Evolutionary conservation across 2,888 invertebrate species (phyloP).

Genomic region (Elysia crispata): DNA sequence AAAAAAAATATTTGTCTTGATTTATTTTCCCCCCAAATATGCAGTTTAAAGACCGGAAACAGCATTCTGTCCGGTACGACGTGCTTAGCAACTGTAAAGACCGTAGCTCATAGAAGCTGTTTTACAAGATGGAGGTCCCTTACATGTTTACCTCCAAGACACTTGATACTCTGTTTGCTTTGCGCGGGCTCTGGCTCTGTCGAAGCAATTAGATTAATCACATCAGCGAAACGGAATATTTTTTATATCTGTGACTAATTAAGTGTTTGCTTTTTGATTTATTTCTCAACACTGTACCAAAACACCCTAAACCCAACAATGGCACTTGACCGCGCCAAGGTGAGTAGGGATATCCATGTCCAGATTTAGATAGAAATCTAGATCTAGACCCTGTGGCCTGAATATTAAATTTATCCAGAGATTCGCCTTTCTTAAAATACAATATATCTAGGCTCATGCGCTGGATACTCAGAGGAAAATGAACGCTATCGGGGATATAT

Average conservation of each 20-base stretch:
- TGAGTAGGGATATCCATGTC: slow-evolving; percentile 50
- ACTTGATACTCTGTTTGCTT: slow-evolving; percentile 1
- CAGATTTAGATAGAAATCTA: too few relatives aligned
- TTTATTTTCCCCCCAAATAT: too few relatives aligned
- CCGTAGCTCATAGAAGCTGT: slow-evolving; percentile 60
- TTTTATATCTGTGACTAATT: too few relatives aligned
- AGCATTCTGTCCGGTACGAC: slow-evolving; percentile 37
- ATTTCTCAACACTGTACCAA: neutral
- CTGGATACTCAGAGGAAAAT: too few relatives aligned
- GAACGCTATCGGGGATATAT: too few relatives aligned
- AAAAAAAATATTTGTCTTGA: too few relatives aligned
- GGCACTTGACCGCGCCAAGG: slow-evolving; percentile 70
- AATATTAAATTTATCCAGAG: too few relatives aligned
- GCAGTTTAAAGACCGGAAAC: slow-evolving; percentile 46
- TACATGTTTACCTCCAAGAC: neutral
- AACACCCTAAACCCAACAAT: slow-evolving; percentile 47
- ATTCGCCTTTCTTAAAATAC: too few relatives aligned
- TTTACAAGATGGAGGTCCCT: slow-evolving; percentile 58
- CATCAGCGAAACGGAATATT: too few relatives aligned
- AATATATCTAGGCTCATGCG: too few relatives aligned
- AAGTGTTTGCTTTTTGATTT: neutral
- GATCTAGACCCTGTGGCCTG: too few relatives aligned
- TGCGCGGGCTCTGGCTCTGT: slow-evolving; percentile 3
- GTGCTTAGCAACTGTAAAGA: slow-evolving; percentile 65
- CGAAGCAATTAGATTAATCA: neutral